Evolutionary conservation across 2,113 vertebrate genomes (phyloP).

Genomic region (Perca schrenkii): DNA sequence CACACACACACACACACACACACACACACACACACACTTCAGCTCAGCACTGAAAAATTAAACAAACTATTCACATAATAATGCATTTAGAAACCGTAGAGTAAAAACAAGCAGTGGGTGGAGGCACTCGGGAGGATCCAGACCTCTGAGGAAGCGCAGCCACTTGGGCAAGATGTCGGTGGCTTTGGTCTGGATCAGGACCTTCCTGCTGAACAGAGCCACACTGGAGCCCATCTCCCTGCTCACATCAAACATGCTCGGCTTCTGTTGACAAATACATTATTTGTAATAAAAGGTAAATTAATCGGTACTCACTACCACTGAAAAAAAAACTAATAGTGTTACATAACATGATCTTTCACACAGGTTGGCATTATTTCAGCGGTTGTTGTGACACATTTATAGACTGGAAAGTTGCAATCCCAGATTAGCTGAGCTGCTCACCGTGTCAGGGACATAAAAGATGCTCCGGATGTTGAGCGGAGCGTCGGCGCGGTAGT

Average conservation of each 20-base stretch:
- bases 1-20: too few species aligned
- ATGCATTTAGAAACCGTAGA: neutral
- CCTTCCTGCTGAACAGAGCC: constrained; percentile 94
- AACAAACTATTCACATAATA: neutral
- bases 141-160: constrained; percentile 95
- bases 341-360: too few species aligned
- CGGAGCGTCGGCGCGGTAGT: constrained; percentile 93
- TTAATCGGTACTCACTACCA: too few species aligned
- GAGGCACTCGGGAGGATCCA: neutral
- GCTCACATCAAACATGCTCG: constrained; percentile 97
- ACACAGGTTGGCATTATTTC: neutral
- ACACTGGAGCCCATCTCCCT: constrained; percentile 93
- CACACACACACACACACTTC: neutral
- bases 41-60: neutral
- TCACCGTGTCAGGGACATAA: constrained; percentile 92
- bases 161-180: constrained; percentile 95
- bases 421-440: constrained; percentile 14
- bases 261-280: constrained; percentile 86
- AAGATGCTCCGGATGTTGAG: constrained; percentile 98
- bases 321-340: too few species aligned
- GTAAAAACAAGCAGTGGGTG: neutral
- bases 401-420: neutral
- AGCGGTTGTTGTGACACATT: neutral
- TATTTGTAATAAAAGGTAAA: neutral
- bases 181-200: constrained; percentile 97